phyloP scores from a whole-genome alignment of 2,113 vertebrate genomes.

The Daubentonia madagascariensis region DNA sequence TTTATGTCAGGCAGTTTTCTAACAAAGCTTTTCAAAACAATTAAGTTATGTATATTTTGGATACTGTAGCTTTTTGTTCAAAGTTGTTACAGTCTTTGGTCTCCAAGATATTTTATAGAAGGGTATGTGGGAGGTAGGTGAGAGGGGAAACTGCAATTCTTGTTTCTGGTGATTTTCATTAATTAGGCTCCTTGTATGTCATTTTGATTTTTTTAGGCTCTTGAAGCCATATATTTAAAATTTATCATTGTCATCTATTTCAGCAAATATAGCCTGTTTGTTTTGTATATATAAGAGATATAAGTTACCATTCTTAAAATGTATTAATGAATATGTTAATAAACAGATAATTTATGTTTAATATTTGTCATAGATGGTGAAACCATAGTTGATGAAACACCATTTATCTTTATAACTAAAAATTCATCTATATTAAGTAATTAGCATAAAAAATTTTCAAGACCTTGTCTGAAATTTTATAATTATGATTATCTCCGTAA shows the following conservation, averaged over 20 bases:
- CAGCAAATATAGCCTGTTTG: background rate
- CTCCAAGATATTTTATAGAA: slow-evolving; percentile 14
- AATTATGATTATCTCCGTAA: background rate
- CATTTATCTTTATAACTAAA: background rate
- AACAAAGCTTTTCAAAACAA: slow-evolving; percentile 18
- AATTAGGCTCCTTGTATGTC: background rate
- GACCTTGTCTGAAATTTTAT: background rate
- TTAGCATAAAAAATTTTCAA: background rate
- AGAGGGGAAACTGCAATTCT: background rate
- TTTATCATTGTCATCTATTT: background rate
- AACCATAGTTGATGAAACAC: background rate
- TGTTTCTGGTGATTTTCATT: background rate
- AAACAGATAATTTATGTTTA: background rate
- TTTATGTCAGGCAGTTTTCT: background rate
- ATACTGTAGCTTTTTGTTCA: background rate
- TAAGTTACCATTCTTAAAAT: background rate
- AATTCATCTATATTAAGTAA: background rate
- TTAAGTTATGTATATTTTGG: background rate
- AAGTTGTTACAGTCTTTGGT: background rate
- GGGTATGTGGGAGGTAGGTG: background rate
- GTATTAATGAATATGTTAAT: background rate
- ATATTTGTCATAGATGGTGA: background rate
- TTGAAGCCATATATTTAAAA: slow-evolving; percentile 8
- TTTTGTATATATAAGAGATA: background rate
- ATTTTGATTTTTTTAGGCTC: background rate